Evolutionary conservation across 2,797 vertebrate genomes (phyloP).

Genomic region (Silurus lanzhouensis): DNA sequence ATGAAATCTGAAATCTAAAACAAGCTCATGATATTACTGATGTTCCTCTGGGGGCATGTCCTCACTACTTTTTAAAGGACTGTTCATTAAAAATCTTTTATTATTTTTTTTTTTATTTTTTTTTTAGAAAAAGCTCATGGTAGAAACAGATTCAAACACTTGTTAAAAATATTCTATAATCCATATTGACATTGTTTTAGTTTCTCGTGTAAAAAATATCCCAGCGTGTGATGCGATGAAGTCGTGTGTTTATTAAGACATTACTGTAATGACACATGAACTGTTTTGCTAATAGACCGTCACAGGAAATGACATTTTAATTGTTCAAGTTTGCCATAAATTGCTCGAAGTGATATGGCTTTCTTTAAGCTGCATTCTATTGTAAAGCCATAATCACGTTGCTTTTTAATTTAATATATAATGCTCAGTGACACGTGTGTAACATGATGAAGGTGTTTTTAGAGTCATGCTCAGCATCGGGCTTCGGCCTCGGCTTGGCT

Average conservation of each 20-base stretch:
- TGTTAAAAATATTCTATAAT: constrained; percentile 22
- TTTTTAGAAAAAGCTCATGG: neutral
- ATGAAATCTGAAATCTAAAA: neutral
- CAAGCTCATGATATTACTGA: neutral
- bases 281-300: constrained; percentile 31
- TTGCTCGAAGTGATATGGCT: neutral
- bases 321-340: constrained; percentile 22
- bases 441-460: constrained; percentile 32
- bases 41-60: neutral
- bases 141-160: constrained; percentile 10
- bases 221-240: constrained; percentile 15
- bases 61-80: neutral
- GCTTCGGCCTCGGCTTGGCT: neutral
- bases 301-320: constrained; percentile 35
- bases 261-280: constrained; percentile 35
- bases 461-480: constrained; percentile 3
- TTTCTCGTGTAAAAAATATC: constrained; percentile 24
- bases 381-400: constrained; percentile 2
- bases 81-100: neutral
- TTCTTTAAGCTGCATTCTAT: constrained; percentile 2
- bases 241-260: constrained; percentile 36
- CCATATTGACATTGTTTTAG: constrained; percentile 25
- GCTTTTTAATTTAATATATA: constrained; percentile 8
- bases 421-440: constrained; percentile 21
- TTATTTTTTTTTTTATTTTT: no score